Base-by-base conservation (phyloP, 2,797 vertebrate species). In the Dendrocincla fuliginosa region DNA sequence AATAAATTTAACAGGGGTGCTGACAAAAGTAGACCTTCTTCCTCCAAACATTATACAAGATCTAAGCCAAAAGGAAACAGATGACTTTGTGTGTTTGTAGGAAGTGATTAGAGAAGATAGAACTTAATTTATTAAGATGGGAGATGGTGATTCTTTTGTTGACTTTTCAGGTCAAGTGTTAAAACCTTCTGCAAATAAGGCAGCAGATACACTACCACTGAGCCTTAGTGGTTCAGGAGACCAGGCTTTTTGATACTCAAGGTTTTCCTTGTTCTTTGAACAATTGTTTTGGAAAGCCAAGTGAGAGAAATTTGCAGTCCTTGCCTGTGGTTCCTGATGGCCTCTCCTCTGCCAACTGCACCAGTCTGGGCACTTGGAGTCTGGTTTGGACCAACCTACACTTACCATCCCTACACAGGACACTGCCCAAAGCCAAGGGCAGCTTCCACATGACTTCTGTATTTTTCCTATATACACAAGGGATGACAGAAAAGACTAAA, bases 131-230 rank as follows among this genome's bases (percentile, higher is more conserved):
- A 96, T 97, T 96, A 95, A 89, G 96, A 96, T 93, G 96, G 95
- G 96, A 97, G 95, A 95, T 39, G 81, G 87, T 75, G 94, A 93
- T 90, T 93, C 95, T 87, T 96, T 88, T 97, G 95, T 97, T 97
- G 97, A 96, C 94, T 97, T 96, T 97, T 89, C 94, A 93, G 96
- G 97, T 97, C 97, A 97, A 97, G 95, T 96, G 97, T 97, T 96
- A 96, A 97, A 96, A 94, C 96, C 96, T 96, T 96, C 87, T 78
- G 90, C 96, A 97, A 96, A 97, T 96, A 96, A 83, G 83, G 89
- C 93, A 84, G 95, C 11, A 93, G 96, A 85, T 61, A 89, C 3
- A 5, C 84, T 67, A 53, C 95, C 73, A 35, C 41, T 41, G 67
- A 96, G 93, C 74, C 69, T 60, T 32, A 49, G 88, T 42, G 70